Evolutionary conservation across 2,113 vertebrate genomes (phyloP).

Genomic region (Megaceryle maxima): DNA sequence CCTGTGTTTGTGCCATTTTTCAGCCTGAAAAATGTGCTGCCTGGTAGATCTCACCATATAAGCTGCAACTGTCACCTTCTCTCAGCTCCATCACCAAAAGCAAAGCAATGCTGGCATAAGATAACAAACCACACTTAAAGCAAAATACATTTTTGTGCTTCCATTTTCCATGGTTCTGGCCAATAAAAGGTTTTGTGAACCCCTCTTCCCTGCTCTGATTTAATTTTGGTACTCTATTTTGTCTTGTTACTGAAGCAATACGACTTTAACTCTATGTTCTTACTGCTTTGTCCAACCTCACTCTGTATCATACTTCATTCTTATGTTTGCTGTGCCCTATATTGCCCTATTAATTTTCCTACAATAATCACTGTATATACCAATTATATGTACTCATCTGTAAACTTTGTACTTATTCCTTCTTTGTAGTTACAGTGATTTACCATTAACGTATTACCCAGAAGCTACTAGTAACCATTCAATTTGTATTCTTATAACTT

Average conservation of each 20-base stretch:
- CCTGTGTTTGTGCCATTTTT: not conserved
- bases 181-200: constrained; percentile 26
- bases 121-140: constrained; percentile 35
- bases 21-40: constrained; percentile 25
- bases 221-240: not conserved
- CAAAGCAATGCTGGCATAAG: constrained; percentile 37
- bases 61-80: not conserved
- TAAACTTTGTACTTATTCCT: not conserved
- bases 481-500: not conserved
- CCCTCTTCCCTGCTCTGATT: not conserved
- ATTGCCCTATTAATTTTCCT: not conserved
- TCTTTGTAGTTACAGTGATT: not conserved
- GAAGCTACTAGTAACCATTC: not conserved
- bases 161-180: constrained; percentile 45
- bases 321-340: not conserved
- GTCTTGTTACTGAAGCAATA: not conserved
- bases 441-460: not conserved
- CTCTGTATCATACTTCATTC: not conserved
- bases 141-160: constrained; percentile 47
- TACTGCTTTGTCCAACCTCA: constrained; percentile 17
- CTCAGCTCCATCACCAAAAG: not conserved
- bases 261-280: constrained; percentile 8
- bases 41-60: constrained; percentile 3
- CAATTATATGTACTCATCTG: not conserved
- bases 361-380: not conserved